Conservation (phyloP, 2,888 invertebrate species). For the Eretmocerus hayati region DNA sequence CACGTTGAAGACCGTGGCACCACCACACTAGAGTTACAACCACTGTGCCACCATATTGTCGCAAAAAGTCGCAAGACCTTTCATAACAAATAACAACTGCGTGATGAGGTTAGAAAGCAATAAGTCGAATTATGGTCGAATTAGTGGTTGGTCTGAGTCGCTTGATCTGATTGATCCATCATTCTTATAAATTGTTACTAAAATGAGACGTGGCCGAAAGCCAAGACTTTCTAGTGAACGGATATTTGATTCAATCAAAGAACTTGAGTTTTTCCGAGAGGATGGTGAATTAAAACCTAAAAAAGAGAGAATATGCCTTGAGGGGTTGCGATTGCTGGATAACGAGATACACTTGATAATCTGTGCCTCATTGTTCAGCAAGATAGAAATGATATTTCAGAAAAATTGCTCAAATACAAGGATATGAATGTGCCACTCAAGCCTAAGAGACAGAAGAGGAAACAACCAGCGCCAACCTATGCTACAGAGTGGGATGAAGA, state of each 20-base stretch:
- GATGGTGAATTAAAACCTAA: slow-evolving; percentile 13
- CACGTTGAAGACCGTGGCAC: no score
- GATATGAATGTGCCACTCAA: slow-evolving; percentile 7
- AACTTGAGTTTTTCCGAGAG: slow-evolving; percentile 11
- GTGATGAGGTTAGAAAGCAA: no score
- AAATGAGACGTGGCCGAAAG: no score
- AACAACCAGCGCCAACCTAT: background rate
- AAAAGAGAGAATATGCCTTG: slow-evolving; percentile 13
- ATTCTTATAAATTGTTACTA: no score
- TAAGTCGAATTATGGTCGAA: no score
- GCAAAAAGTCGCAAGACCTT: no score
- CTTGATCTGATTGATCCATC: no score
- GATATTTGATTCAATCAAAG: slow-evolving; percentile 14
- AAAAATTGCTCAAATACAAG: slow-evolving; percentile 11
- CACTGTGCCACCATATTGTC: no score
- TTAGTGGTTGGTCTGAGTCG: no score
- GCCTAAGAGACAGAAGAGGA: slow-evolving; percentile 3
- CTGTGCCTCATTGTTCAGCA: slow-evolving; percentile 17
- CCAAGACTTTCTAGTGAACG: no score
- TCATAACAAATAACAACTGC: no score
- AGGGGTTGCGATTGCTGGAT: slow-evolving; percentile 4
- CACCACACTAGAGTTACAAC: no score
- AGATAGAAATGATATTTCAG: slow-evolving; percentile 11
- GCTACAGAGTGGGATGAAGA: slow-evolving; percentile 15
- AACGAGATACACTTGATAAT: slow-evolving; percentile 3